These are phyloP conservation scores for Cephus rjabovi DNA, from an alignment of 2,888 invertebrate genomes.

Conservation along the genomic window DNA sequence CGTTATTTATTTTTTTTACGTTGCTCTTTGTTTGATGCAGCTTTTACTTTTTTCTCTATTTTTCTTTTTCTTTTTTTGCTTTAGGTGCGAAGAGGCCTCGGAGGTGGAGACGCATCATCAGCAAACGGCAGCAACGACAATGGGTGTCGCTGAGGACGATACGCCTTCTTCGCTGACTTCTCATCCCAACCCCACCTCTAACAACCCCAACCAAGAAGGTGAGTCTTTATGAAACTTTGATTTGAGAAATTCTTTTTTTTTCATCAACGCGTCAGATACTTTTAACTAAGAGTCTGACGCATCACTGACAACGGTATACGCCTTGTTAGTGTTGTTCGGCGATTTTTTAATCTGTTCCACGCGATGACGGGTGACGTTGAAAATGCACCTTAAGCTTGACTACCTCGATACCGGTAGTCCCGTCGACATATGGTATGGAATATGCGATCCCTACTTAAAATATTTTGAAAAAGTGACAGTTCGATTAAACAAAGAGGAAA, in stretches of 20 bases:
- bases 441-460: no score
- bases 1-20: not conserved
- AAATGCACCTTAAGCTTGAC: no score
- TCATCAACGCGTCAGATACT: no score
- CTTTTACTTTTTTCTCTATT: not conserved
- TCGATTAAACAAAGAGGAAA: no score
- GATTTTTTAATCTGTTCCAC: no score
- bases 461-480: no score
- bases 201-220: slow-evolving; percentile 61
- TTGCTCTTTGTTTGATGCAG: not conserved
- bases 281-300: no score
- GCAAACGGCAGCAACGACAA: slow-evolving; percentile 58
- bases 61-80: not conserved
- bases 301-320: no score
- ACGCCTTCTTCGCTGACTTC: slow-evolving; percentile 60
- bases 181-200: slow-evolving; percentile 55
- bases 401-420: no score
- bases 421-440: no score
- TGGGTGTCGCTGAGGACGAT: slow-evolving; percentile 64
- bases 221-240: slow-evolving; percentile 13
- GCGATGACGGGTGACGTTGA: no score
- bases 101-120: slow-evolving; percentile 63
- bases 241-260: not conserved
- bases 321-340: no score
- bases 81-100: slow-evolving; percentile 62